phyloP scores from a whole-genome alignment of 2,113 vertebrate genomes.

The Pavo muticus region DNA sequence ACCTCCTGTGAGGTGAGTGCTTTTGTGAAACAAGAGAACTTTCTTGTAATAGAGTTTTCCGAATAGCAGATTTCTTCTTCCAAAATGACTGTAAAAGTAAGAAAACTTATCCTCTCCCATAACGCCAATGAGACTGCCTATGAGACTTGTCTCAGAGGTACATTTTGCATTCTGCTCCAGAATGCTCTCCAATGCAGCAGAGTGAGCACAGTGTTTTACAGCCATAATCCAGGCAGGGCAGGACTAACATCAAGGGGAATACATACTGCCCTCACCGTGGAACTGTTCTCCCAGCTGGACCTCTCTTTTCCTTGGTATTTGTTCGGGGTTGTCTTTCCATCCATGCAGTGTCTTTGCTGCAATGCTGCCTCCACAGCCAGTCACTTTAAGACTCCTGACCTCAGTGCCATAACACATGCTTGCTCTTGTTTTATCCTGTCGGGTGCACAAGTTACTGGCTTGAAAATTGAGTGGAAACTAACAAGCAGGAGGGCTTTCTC shows the following conservation, averaged over 20 bases:
- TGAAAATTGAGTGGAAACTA: not conserved
- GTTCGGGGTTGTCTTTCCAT: not conserved
- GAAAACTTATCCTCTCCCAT: not conserved
- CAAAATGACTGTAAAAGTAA: not conserved
- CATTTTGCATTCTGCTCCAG: not conserved
- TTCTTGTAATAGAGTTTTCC: not conserved
- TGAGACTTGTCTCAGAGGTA: not conserved
- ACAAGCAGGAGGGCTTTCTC: not conserved
- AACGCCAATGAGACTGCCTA: not conserved
- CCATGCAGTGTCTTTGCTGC: not conserved
- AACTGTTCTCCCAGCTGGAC: not conserved
- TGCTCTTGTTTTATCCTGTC: accelerated
- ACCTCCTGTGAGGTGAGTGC: not conserved
- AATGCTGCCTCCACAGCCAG: accelerated
- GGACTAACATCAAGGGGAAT: not conserved
- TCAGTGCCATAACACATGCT: not conserved
- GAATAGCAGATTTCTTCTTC: not conserved
- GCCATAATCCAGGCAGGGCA: not conserved
- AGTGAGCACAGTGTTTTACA: accelerated
- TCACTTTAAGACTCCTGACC: not conserved
- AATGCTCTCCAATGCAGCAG: no score
- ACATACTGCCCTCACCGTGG: accelerated
- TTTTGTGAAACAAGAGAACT: not conserved
- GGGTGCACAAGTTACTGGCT: not conserved
- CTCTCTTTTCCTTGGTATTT: not conserved